Percentiles rank a stretch among this genome's conserved stretches.
These are phyloP conservation scores for Ctenodactylus gundi DNA, from an alignment of 2,113 vertebrate species.

Conservation along the genomic window DNA sequence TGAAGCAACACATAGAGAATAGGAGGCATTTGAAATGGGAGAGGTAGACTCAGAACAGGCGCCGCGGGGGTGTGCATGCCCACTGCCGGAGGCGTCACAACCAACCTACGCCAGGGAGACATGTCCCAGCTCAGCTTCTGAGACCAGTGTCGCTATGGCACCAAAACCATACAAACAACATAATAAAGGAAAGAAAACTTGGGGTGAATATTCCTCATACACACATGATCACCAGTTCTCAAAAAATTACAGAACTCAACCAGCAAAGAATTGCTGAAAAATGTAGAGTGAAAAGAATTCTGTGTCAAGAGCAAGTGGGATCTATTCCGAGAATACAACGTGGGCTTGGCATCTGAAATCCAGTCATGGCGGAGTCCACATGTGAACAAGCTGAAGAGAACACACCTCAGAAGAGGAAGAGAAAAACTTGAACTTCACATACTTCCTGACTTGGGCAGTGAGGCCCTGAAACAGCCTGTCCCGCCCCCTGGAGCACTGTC, in stretches of 20 bases:
- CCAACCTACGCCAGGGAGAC: no score
- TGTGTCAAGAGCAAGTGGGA: not conserved
- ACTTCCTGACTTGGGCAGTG: not conserved
- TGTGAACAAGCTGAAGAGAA: not conserved
- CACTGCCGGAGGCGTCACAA: no score
- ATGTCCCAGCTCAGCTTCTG: not conserved
- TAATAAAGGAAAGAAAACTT: not conserved
- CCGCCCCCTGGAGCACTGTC: not conserved
- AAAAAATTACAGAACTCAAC: not conserved
- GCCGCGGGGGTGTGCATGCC: no score
- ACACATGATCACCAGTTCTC: not conserved
- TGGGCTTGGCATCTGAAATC: not conserved
- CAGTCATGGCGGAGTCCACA: not conserved
- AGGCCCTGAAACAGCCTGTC: no score
- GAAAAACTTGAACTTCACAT: not conserved
- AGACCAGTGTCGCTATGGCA: not conserved
- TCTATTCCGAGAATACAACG: not conserved
- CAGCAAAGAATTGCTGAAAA: not conserved
- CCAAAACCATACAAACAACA: not conserved
- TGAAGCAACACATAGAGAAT: no score
- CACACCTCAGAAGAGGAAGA: not conserved
- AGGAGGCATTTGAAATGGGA: no score
- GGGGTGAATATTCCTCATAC: not conserved
- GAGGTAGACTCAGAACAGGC: no score
- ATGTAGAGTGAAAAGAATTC: not conserved